Base-by-base conservation (phyloP, 2,797 vertebrate species). In the Cossypha caffra region DNA sequence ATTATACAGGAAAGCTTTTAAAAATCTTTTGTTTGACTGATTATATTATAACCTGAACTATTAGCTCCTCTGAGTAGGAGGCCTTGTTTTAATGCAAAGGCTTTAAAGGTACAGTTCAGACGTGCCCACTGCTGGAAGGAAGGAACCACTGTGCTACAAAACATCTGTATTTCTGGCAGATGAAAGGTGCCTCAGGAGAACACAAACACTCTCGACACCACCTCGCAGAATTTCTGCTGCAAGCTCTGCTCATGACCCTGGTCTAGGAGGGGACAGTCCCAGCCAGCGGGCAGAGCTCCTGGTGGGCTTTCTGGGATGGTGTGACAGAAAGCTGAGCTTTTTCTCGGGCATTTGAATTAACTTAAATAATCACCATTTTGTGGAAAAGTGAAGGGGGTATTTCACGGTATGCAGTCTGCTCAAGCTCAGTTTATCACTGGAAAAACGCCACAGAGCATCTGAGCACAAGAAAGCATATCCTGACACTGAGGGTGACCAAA, bases 11-110 rank as follows among this genome's bases (percentile, higher is more conserved):
- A 85, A 73, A 95, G 77, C 83, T 95, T 91, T 95, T 88, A 54
- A 92, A 96, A 93, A 89, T 77, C 18, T 76, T 95, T 94, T 96
- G 42, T 95, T 92, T 91, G 74, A 92, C 80, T 89, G 68, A 74
- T 90, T 42, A 50, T 72, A 68, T 79, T 86, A 90, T 64, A 50
- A 83, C 61, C 20, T 82, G 47, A 82, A 76, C 72, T 72, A 47
- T 45, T 84, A 76, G 55, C 58, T 74, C 35, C 43, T 61, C 33
- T 29, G 52, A 67, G 38, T 48, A 69, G 45, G 7, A 80, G 48
- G 68, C 24, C 7, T 48, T 69, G 43, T 63, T 93, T 80, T 72
- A 93, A 89, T 31, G 18, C 14, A 64, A 82, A 24, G 58, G 21
- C 7, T 61, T 93, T 81, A 85, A 96, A 91, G 16, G 33, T 38